Conservation (phyloP, 2,888 invertebrate genomes). For the Rotaria macrura region DNA sequence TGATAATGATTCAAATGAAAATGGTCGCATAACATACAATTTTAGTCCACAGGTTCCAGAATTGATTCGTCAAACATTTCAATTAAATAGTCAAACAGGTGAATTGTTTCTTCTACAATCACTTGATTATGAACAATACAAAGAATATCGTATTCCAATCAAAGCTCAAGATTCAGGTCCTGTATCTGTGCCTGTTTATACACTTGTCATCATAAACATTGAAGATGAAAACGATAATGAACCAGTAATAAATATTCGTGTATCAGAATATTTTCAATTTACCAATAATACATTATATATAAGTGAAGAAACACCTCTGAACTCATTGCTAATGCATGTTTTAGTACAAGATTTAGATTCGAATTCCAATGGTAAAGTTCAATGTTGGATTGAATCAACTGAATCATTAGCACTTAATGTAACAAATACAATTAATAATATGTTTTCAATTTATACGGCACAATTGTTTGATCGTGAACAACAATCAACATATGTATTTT, state of each 20-base stretch:
- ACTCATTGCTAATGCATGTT: not conserved
- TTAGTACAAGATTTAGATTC: not conserved
- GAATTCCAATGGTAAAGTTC: not conserved
- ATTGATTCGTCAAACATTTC: not conserved
- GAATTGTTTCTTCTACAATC: not conserved
- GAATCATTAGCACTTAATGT: not conserved
- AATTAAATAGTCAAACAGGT: not conserved
- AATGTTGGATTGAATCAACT: not conserved
- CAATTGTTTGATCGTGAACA: conserved; percentile 18
- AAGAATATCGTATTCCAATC: conserved; percentile 7
- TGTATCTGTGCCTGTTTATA: not conserved
- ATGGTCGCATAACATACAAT: not conserved
- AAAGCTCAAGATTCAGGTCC: conserved; percentile 2
- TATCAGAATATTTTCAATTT: conserved; percentile 5
- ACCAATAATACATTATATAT: not conserved
- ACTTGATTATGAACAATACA: conserved; percentile 17
- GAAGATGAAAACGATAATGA: conserved; percentile 18
- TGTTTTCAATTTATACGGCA: not conserved
- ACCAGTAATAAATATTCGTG: not conserved
- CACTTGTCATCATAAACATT: not conserved
- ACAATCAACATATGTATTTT: not conserved
- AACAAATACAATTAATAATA: not conserved
- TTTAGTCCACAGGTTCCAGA: not conserved
- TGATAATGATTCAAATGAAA: conserved; percentile 12
- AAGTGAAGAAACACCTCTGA: not conserved